Base-by-base conservation (phyloP, 1,140 invertebrate species). In the Antheraea pernyi region DNA sequence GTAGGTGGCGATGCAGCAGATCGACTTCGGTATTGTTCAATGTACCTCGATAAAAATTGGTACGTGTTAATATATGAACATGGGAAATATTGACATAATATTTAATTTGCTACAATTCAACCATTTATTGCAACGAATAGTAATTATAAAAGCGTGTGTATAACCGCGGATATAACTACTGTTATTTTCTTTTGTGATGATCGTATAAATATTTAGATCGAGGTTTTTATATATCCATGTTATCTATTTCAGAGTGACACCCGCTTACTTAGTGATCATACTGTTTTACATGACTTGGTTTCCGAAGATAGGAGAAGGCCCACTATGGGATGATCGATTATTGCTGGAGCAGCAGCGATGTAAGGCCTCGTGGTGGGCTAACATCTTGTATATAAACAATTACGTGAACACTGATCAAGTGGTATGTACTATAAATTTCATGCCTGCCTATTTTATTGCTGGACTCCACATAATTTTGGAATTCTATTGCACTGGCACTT, bases 321-420 rank as follows among this genome's bases (percentile, higher is more conserved):
- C 95, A 0, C 82, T 96, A 13, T 96, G 96, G 96, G 85, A 94
- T 48, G 88, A 90, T 37, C 93, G 93, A 72, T 93, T 96, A 69
- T 78, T 84, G 63, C 58, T 93, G 19, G 95, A 96, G 84, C 93
- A 94, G 68, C 91, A 95, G 58, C 89, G 95, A 70, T 97, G 97
- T 79, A 81, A 92, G 72, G 87, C 93, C 8, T 95, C 95, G 19
- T 97, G 97, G 97, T 98, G 97, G 97, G 93, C 95, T 0, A 97
- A 97, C 81, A 86, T 98, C 13, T 90, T 98, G 0, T 97, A 97
- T 81, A 93, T 98, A n/a, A 97, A 97, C 82, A 98, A 98, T 85
- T 96, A 97, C 70, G 93, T 97, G 3, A 91, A 94, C 39, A 94
- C 94, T 3, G 94, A 96, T 72, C 85, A 94, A 76, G 78, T 95